Evolutionary conservation across 2,113 vertebrate genomes (phyloP).

Genomic region (Callipepla californica): DNA sequence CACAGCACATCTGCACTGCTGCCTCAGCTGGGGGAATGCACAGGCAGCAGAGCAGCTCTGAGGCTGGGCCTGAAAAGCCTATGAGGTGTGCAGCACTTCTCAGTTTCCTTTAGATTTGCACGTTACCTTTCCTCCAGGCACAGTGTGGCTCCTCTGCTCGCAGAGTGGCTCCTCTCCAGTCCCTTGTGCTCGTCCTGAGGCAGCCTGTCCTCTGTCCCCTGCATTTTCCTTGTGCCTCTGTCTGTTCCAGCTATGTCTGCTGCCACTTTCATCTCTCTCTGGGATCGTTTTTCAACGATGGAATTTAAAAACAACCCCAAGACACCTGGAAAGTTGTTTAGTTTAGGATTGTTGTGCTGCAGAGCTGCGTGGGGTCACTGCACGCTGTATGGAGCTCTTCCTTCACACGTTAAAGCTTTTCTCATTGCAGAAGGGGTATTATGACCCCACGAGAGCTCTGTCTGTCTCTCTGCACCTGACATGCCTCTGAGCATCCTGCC

Average conservation of each 20-base stretch:
- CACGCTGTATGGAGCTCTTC: fast-evolving
- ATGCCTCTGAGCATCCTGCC: background rate
- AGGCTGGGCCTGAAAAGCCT: background rate
- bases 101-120: background rate
- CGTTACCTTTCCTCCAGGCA: background rate
- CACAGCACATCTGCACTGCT: background rate
- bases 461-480: background rate
- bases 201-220: background rate
- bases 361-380: background rate
- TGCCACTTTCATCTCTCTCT: background rate
- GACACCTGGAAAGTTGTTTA: background rate
- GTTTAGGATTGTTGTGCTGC: background rate
- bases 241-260: background rate
- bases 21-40: background rate
- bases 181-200: fast-evolving
- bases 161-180: background rate
- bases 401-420: background rate
- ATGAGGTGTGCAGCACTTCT: background rate
- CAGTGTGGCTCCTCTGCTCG: fast-evolving
- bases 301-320: background rate
- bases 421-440: background rate
- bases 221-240: background rate
- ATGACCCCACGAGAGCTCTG: fast-evolving
- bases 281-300: background rate
- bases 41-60: background rate